These are phyloP conservation scores for Sinopyrophorus schimmeli DNA, from an alignment of 2,888 invertebrate species.

Conservation along the genomic window DNA sequence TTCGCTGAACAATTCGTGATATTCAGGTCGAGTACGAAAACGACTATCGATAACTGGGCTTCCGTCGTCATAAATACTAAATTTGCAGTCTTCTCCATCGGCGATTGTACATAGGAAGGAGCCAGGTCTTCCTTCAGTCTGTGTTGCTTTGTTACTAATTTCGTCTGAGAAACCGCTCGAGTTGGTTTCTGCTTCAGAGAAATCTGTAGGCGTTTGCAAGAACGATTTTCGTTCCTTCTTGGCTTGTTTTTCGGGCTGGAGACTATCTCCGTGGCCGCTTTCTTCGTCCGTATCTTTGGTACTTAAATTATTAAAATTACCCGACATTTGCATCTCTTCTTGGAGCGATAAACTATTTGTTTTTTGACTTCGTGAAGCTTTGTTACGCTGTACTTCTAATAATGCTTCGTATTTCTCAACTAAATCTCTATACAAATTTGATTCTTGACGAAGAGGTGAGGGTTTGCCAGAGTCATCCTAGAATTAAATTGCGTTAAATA, in stretches of 20 bases:
- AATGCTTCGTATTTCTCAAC: conserved; percentile 86
- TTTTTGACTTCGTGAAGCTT: conserved; percentile 37
- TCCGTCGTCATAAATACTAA: conserved; percentile 79
- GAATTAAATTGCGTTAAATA: conserved; percentile 31
- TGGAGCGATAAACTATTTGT: conserved; percentile 61
- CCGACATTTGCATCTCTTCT: conserved; percentile 76
- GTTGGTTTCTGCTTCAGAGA: conserved; percentile 83
- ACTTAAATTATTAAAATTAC: conserved; percentile 67
- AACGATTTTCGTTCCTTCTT: conserved; percentile 56
- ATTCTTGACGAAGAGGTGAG: conserved; percentile 47
- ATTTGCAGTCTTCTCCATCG: conserved; percentile 83
- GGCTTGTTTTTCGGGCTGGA: conserved; percentile 51
- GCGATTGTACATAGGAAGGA: conserved; percentile 83
- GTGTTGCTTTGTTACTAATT: conserved; percentile 80
- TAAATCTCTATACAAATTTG: conserved; percentile 76
- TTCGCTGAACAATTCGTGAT: conserved; percentile 78
- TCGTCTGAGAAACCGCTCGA: conserved; percentile 81
- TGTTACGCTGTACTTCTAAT: conserved; percentile 71
- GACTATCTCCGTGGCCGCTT: conserved; percentile 63
- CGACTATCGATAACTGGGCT: conserved; percentile 80
- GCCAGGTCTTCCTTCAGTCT: conserved; percentile 79
- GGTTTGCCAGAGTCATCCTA: conserved; percentile 48
- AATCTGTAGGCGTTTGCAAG: conserved; percentile 78
- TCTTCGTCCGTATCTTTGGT: conserved; percentile 68
- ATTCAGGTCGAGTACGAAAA: conserved; percentile 81